Conservation (phyloP, 2,113 vertebrate genomes). For the Nyctibius bracteatus region DNA sequence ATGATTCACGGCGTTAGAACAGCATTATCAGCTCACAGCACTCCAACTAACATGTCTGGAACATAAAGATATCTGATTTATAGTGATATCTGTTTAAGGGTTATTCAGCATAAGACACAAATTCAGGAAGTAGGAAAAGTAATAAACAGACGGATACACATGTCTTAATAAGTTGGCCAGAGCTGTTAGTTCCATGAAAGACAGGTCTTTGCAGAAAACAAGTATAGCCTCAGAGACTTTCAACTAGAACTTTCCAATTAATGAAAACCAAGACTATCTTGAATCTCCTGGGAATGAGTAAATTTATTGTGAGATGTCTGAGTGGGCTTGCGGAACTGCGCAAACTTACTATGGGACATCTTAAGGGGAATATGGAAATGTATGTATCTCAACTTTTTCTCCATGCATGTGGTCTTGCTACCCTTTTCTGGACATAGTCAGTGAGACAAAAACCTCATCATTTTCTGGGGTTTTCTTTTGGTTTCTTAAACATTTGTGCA, state of each 20-base stretch:
- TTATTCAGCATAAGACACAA: neutral
- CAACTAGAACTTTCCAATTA: neutral
- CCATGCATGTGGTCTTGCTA: neutral
- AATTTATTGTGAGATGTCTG: neutral
- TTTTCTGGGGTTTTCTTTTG: neutral
- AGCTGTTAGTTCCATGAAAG: neutral
- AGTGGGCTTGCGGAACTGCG: neutral
- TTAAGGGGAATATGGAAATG: neutral
- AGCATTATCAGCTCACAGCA: neutral
- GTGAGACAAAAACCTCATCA: neutral
- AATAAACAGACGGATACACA: neutral
- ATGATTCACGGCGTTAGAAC: neutral
- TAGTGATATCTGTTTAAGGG: neutral
- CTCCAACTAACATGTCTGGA: neutral
- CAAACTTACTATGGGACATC: neutral
- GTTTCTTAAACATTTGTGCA: neutral
- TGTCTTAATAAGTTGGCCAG: neutral
- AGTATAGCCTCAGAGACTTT: neutral
- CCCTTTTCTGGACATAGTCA: neutral
- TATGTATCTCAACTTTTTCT: neutral
- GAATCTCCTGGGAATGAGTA: neutral
- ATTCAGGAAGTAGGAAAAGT: neutral
- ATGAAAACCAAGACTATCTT: neutral
- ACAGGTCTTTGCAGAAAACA: neutral
- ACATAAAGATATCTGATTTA: neutral